Evolutionary conservation across 1,140 invertebrate species (phyloP), one percentile per base, ranked within the genome.

Genomic region (Drosophila kikkawai): DNA sequence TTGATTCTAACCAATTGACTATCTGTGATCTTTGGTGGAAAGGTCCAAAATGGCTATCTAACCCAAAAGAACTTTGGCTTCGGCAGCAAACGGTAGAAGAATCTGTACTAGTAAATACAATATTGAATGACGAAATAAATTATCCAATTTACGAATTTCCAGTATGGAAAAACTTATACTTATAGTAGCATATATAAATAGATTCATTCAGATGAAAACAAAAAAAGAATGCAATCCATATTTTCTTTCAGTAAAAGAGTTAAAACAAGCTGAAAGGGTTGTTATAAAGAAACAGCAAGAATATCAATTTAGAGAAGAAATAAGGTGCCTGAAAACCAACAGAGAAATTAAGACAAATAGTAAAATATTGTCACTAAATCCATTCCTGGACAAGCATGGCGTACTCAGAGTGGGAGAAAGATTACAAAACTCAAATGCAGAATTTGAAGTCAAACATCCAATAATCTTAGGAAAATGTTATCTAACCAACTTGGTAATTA

Each of bases 271-370:
- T 29, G 34, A 51, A 51, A 51, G 3, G 9, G 2, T 29, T 26
- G 15, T 50, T 39, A 50, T 37, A 8, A 61, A 29, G 3, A 61
- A 50, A 48, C 19, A 50, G 5, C 59, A 61, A 12, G 11, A 61
- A 61, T 39, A 50, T 17, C 15, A 39, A 17, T 50, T 39, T 4
- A 48, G 45, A 3, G 11, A 7, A 36, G 34, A 50, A 4, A 61
- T 37, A 50, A 48, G 29, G 15, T 61, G 32, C 45, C 59, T 63
- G 7, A 50, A 61, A 39, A 47, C 29, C 1, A 50, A 50, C n/a
- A 39, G 17, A 17, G 19, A 50, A 39, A 17, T 57, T 17, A 34
- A 60, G n/a, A n/a, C n/a, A n/a, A n/a, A n/a, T n/a, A n/a, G n/a
- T n/a, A n/a, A n/a, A n/a, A n/a, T n/a, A n/a, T n/a, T n/a, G n/a